Evolutionary conservation across 2,797 vertebrate species (phyloP).

Genomic region (Typhlichthys subterraneus): DNA sequence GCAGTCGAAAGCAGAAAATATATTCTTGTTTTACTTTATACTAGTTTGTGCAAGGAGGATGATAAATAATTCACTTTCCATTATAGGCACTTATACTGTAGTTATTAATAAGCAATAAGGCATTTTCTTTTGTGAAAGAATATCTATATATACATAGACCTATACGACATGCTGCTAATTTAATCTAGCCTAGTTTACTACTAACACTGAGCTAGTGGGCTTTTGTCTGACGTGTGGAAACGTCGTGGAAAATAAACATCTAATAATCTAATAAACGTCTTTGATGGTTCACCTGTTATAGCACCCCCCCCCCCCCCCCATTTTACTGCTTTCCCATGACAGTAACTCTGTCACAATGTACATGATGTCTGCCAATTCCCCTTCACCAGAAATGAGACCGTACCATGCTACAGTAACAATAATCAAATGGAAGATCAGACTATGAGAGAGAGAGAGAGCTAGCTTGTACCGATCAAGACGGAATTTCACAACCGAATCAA

Average conservation of each 20-base stretch:
- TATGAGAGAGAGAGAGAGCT: background rate
- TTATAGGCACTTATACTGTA: too few species aligned
- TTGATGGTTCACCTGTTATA: constrained; percentile 6
- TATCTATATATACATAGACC: too few species aligned
- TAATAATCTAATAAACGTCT: too few species aligned
- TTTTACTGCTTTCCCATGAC: constrained; percentile 18
- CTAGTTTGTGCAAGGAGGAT: too few species aligned
- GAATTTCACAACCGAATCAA: background rate
- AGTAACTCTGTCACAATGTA: constrained; percentile 15
- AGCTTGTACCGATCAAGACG: background rate
- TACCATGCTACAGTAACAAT: background rate
- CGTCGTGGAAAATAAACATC: background rate
- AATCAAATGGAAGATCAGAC: background rate
- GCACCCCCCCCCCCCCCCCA: constrained; percentile 8
- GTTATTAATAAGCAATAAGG: too few species aligned
- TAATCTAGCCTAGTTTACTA: too few species aligned
- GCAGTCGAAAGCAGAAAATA: too few species aligned
- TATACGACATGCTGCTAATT: too few species aligned
- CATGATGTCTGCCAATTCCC: constrained; percentile 10
- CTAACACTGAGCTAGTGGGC: background rate
- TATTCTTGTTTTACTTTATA: too few species aligned
- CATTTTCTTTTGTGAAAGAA: too few species aligned
- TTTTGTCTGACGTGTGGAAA: background rate
- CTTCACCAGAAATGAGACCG: constrained; percentile 5
- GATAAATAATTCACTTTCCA: too few species aligned